Evolutionary conservation across 2,888 invertebrate species (phyloP).

Genomic region (Empis stercorea): DNA sequence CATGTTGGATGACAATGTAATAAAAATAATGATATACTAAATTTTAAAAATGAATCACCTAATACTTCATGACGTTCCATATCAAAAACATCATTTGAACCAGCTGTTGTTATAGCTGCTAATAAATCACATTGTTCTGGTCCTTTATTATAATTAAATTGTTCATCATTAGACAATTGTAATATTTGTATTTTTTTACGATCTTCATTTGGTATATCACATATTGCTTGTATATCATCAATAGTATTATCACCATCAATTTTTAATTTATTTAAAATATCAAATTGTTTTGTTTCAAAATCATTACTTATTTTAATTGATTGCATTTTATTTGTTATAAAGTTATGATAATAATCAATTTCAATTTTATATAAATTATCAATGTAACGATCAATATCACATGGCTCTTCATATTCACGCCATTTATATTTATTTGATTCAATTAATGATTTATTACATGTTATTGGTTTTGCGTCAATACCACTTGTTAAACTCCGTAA

Average conservation of each 20-base stretch:
- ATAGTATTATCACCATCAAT: not conserved
- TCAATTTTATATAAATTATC: conserved; percentile 45
- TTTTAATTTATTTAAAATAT: not conserved
- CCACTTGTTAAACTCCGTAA: not conserved
- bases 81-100: conserved; percentile 58
- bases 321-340: conserved; percentile 35
- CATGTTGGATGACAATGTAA: conserved; percentile 47
- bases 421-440: conserved; percentile 16
- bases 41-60: conserved; percentile 77
- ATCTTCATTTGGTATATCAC: too few species aligned
- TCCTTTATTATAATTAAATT: conserved; percentile 10
- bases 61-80: conserved; percentile 71
- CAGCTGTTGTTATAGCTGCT: conserved; percentile 52
- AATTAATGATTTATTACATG: not conserved
- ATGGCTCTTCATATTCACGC: conserved; percentile 43
- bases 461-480: not conserved
- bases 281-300: not conserved
- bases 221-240: too few species aligned
- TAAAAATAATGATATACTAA: conserved; percentile 54
- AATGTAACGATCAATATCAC: conserved; percentile 33
- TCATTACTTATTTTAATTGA: not conserved
- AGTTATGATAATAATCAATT: conserved; percentile 54
- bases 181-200: conserved; percentile 9
- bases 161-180: conserved; percentile 13
- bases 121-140: conserved; percentile 32